phyloP scores from a whole-genome alignment of 2,888 invertebrate species.

The Branchellion lobata region DNA sequence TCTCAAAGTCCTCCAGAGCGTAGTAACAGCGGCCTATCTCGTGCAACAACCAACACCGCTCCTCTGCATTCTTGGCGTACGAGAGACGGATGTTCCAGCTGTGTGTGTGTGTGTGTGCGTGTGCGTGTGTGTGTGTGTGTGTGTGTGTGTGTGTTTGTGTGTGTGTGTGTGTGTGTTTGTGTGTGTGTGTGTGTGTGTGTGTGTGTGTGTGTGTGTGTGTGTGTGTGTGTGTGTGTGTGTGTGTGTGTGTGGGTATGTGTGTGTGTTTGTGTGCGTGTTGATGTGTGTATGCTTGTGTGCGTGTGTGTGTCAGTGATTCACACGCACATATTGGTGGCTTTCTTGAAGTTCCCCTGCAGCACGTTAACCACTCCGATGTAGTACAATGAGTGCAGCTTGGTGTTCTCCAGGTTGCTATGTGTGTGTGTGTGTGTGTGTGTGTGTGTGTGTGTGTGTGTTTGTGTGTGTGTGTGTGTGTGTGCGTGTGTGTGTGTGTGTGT shows the following conservation, averaged over 20 bases:
- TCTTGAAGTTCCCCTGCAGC: constrained; percentile 59
- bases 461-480: too few relatives aligned
- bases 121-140: not conserved
- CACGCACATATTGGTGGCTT: constrained; percentile 62
- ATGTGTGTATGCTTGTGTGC: too few relatives aligned
- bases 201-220: too few relatives aligned
- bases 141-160: not conserved
- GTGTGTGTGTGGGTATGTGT: too few relatives aligned
- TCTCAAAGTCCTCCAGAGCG: constrained; percentile 56
- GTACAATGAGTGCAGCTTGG: constrained; percentile 61
- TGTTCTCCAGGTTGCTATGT: constrained; percentile 58
- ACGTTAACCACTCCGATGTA: constrained; percentile 62
- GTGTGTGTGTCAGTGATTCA: too few relatives aligned
- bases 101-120: not conserved
- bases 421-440: not conserved
- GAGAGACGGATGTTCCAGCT: constrained; percentile 62
- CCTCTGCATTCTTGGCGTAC: constrained; percentile 59
- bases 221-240: too few relatives aligned
- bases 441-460: too few relatives aligned
- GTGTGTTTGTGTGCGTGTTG: too few relatives aligned
- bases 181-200: not conserved
- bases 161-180: not conserved
- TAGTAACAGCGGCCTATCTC: constrained; percentile 64
- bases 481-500: too few relatives aligned
- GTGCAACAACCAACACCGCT: constrained; percentile 63